phyloP scores from a whole-genome alignment of 2,797 vertebrate genomes.

The Pygocentrus nattereri region DNA sequence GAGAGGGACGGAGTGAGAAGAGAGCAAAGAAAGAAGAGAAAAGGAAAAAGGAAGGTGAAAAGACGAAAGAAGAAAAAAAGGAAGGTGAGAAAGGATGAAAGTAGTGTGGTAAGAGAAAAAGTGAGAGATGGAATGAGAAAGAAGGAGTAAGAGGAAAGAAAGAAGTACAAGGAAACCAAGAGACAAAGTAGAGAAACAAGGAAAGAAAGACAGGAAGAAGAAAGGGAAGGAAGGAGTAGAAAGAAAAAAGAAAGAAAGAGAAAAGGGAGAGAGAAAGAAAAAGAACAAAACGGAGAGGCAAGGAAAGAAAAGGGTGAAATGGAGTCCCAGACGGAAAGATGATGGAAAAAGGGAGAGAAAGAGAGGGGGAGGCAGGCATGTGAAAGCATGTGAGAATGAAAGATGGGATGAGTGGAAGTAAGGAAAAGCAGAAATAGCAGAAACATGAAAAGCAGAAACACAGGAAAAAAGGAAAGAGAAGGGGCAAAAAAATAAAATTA shows the following conservation, averaged over 20 bases:
- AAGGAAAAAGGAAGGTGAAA: constrained; percentile 64
- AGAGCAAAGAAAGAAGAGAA: background rate
- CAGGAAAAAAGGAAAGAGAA: constrained; percentile 25
- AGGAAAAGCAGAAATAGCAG: constrained; percentile 22
- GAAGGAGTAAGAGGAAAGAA: constrained; percentile 50
- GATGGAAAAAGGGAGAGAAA: constrained; percentile 65
- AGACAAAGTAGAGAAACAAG: background rate
- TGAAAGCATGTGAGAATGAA: background rate
- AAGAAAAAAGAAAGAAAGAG: background rate
- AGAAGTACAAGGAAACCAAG: constrained; percentile 61
- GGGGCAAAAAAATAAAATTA: constrained; percentile 82
- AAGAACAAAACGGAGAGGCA: constrained; percentile 27
- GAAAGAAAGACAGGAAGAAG: background rate
- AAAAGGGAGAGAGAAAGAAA: constrained; percentile 59
- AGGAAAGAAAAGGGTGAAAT: background rate
- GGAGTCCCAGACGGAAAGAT: background rate
- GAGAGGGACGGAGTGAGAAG: background rate
- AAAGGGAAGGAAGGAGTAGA: constrained; percentile 1
- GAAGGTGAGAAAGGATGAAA: background rate
- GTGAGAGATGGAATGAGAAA: background rate
- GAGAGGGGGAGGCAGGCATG: constrained; percentile 53
- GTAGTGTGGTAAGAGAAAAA: background rate
- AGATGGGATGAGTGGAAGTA: background rate
- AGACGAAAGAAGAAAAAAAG: no score
- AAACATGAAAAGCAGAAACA: constrained; percentile 29